phyloP scores from a whole-genome alignment of 1,140 invertebrate genomes.

The Lerema accius region DNA sequence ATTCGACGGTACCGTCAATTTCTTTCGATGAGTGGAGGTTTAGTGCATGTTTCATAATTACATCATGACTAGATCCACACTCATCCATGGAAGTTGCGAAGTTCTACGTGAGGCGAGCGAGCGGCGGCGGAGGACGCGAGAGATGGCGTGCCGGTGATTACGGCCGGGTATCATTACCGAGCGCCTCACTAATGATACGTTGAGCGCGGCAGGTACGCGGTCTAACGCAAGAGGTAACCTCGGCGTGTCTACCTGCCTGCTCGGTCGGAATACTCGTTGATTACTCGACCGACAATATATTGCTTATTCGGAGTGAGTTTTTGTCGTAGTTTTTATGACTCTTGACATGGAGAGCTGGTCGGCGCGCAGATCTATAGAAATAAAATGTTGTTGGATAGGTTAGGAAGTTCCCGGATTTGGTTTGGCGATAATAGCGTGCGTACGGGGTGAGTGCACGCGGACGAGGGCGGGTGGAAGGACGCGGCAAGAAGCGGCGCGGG shows the following conservation, averaged over 20 bases:
- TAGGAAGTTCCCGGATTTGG: constrained; percentile 14
- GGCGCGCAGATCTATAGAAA: constrained; percentile 38
- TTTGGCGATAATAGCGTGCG: constrained; percentile 28
- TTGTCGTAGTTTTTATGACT: constrained; percentile 37
- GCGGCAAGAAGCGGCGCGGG: constrained; percentile 64
- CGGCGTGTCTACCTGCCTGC: constrained; percentile 62
- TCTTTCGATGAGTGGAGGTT: constrained; percentile 83
- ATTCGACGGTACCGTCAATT: constrained; percentile 71
- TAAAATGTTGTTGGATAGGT: constrained; percentile 34
- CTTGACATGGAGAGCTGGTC: constrained; percentile 37
- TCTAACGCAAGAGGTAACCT: constrained; percentile 45
- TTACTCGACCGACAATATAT: constrained; percentile 54
- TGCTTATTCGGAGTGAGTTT: constrained; percentile 65
- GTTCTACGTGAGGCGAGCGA: constrained; percentile 53
- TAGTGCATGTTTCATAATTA: constrained; percentile 79
- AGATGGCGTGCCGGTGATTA: constrained; percentile 55
- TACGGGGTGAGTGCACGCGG: constrained; percentile 30
- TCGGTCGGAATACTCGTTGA: constrained; percentile 61
- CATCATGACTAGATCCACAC: constrained; percentile 84
- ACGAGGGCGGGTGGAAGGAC: constrained; percentile 48
- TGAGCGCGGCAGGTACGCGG: constrained; percentile 66
- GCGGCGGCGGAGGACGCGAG: constrained; percentile 37
- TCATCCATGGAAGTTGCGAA: constrained; percentile 83
- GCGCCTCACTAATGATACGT: constrained; percentile 71
- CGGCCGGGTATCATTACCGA: constrained; percentile 63